These are phyloP conservation scores for Brassicogethes aeneus DNA, from an alignment of 2,888 invertebrate genomes.

Conservation along the genomic window DNA sequence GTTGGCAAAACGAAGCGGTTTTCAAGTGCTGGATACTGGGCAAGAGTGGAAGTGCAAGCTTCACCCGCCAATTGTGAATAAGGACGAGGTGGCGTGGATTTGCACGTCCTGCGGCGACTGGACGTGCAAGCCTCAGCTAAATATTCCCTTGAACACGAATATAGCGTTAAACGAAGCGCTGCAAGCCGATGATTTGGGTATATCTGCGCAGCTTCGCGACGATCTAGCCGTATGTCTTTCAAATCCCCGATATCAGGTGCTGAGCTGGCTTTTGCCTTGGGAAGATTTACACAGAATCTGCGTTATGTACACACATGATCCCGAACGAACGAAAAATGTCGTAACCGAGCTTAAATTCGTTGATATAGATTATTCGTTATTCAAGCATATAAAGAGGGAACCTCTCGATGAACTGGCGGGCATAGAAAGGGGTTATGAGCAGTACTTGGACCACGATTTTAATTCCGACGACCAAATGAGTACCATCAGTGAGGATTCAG, in stretches of 20 bases:
- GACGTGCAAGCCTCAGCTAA: constrained; percentile 34
- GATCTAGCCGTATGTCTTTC: constrained; percentile 63
- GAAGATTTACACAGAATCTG: constrained; percentile 47
- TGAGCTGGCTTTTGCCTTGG: constrained; percentile 62
- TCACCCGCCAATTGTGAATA: constrained; percentile 32
- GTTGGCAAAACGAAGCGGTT: constrained; percentile 44
- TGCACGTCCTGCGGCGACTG: constrained; percentile 36
- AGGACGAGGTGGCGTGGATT: constrained; percentile 33
- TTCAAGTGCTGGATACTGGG: constrained; percentile 38
- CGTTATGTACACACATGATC: constrained; percentile 47
- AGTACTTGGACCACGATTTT: constrained; percentile 29
- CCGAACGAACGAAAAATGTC: constrained; percentile 52
- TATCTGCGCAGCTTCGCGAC: constrained; percentile 56
- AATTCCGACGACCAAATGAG: constrained; percentile 24
- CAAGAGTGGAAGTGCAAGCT: constrained; percentile 37
- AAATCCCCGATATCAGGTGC: constrained; percentile 60
- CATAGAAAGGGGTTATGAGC: constrained; percentile 32
- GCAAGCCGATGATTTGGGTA: constrained; percentile 53
- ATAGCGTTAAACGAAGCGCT: constrained; percentile 40
- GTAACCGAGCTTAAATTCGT: constrained; percentile 67
- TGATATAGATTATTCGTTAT: constrained; percentile 61
- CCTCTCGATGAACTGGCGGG: constrained; percentile 39
- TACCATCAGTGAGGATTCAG: constrained; percentile 40
- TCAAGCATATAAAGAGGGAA: constrained; percentile 47
- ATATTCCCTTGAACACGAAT: constrained; percentile 31